A percentile compares a stretch with the other conserved stretches of the same genome.
phyloP scores from a whole-genome alignment of 1,140 invertebrate species.

The Trigoniulus corallinus region DNA sequence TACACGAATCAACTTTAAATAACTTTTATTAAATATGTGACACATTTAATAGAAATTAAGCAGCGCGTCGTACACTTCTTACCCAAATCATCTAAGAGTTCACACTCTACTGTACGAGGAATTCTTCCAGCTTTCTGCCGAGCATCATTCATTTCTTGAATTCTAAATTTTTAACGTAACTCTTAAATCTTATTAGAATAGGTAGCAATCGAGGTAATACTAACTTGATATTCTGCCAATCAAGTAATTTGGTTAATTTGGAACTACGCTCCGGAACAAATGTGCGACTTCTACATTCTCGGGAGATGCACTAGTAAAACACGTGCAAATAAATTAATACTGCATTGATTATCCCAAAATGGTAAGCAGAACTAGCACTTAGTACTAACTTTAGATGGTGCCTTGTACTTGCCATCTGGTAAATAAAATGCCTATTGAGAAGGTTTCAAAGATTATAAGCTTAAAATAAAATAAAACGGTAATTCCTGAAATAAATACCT shows the following conservation, averaged over 20 bases:
- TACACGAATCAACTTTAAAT: constrained; percentile 49
- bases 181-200: not conserved
- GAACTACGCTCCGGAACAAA: constrained; percentile 52
- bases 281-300: constrained; percentile 36
- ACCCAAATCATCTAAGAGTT: constrained; percentile 60
- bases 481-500: constrained; percentile 22
- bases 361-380: not conserved
- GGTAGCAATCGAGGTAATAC: not conserved
- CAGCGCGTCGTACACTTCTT: too few species aligned
- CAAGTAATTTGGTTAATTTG: constrained; percentile 47
- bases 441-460: not conserved
- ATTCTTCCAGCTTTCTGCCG: constrained; percentile 53
- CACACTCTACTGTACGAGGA: constrained; percentile 71
- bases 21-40: not conserved
- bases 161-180: constrained; percentile 1
- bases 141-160: constrained; percentile 27
- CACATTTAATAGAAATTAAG: not conserved
- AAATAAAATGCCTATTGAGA: constrained; percentile 33
- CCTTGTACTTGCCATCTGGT: constrained; percentile 39
- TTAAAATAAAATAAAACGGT: not conserved
- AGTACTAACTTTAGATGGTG: constrained; percentile 25
- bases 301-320: constrained; percentile 28
- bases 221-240: constrained; percentile 56
- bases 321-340: not conserved
- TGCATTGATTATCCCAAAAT: not conserved